Base-by-base conservation (phyloP, 2,113 vertebrate genomes). In the Malaclemys terrapin region DNA sequence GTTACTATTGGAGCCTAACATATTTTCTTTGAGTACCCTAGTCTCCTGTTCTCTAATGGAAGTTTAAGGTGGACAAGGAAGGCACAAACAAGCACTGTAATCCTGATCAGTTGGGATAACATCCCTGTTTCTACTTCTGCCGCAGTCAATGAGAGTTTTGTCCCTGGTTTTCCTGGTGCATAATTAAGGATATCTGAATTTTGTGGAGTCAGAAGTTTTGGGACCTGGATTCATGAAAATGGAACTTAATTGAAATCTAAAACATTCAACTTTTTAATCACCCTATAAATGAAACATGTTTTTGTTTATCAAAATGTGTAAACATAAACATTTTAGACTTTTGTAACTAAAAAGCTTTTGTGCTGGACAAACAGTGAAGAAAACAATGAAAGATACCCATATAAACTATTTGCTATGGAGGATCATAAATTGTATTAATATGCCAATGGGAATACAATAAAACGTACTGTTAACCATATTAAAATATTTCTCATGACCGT, bases 381-480 rank as follows among this genome's bases (percentile, higher is more conserved):
- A 54, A 54, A 92, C 59, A 4, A 8, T 94, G 75, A 93, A 96
- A 76, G 27, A 87, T 76, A 59, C 94, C 31, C 31, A 4, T 54
- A 14, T 75, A 69, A 94, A 72, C 27, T 72, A 59, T 93, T 85
- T 93, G 82, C 87, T 83, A 82, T 84, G 82, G 87, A 80, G 90
- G 92, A 79, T 85, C 29, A 4, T 38, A 81, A 56, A 4, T 91
- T 92, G 7, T 31, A 47, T 84, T 85, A 50, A 10, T 83, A 8
- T 22, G 83, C 82, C 57, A 25, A 92, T 7, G 14, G 7, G 22
- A 38, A 19, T 83, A 52, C 81, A 91, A 80, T 35, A 89, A 31
- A 57, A 1, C 75, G 62, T 56, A 72, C 62, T 91, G 16, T 72
- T 87, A 93, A 87, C 62, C 93, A n/a, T 4, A 31, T 59, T 9